Conservation (phyloP, 2,113 vertebrate genomes). For the Carassius carassius region DNA sequence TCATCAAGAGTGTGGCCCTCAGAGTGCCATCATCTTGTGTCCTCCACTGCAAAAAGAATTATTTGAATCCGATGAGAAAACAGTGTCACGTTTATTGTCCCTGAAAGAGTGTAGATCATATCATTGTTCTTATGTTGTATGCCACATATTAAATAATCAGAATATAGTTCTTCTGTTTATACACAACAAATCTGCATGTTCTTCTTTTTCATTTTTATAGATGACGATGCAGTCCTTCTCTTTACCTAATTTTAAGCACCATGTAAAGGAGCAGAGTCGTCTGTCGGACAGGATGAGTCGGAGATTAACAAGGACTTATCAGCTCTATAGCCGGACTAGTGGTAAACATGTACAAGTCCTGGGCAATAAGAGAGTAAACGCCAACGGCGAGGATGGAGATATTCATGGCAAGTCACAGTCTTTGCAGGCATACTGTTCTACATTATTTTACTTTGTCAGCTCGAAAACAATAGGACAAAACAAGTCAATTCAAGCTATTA, state of each 20-base stretch:
- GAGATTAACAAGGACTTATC: conserved; percentile 94
- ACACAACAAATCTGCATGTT: conserved; percentile 55
- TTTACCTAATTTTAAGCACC: conserved; percentile 99
- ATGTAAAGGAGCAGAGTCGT: conserved; percentile 98
- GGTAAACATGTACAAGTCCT: conserved; percentile 98
- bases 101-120: too few species aligned
- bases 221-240: conserved; percentile 85
- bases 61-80: neutral
- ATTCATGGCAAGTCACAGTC: conserved; percentile 82
- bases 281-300: conserved; percentile 97
- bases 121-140: neutral
- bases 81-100: neutral
- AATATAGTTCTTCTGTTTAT: too few species aligned
- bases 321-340: conserved; percentile 98
- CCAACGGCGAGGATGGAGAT: conserved; percentile 95
- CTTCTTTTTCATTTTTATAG: conserved; percentile 18
- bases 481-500: neutral
- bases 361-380: conserved; percentile 96
- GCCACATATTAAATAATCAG: too few species aligned
- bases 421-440: accelerated
- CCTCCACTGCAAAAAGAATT: neutral
- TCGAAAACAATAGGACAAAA: neutral
- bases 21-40: conserved; percentile 45
- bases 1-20: conserved; percentile 62
- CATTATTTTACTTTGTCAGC: too few species aligned